A percentile compares a stretch with the other conserved stretches of the same genome.
Conservation (phyloP, 1,140 invertebrate genomes). For the Apis dorsata region DNA sequence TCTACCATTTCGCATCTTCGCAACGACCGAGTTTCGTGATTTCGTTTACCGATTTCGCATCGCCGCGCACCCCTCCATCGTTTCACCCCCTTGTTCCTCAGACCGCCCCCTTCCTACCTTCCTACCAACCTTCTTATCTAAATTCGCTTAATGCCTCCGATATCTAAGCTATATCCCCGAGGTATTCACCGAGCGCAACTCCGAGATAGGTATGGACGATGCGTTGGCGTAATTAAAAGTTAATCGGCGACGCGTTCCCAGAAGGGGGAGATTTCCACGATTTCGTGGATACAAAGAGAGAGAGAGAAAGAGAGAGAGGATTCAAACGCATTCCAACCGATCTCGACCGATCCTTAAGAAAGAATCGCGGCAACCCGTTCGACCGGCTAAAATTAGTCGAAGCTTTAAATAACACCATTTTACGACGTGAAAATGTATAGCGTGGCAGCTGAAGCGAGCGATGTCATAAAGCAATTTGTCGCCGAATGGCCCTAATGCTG, state of each 20-base stretch:
- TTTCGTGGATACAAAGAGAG: not conserved
- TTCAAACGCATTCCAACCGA: slow-evolving; percentile 19
- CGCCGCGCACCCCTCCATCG: slow-evolving; percentile 36
- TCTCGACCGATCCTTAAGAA: not conserved
- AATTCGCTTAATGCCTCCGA: not conserved
- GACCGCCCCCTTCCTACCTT: not conserved
- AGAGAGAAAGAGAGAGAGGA: not conserved
- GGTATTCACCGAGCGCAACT: not conserved
- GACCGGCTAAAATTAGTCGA: slow-evolving; percentile 65
- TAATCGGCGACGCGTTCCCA: not conserved
- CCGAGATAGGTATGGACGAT: not conserved
- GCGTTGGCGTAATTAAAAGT: slow-evolving; percentile 10
- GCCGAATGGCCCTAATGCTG: not conserved
- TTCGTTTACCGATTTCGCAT: slow-evolving; percentile 35
- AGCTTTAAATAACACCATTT: slow-evolving; percentile 59
- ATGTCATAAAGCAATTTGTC: slow-evolving; percentile 63
- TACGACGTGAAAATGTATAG: slow-evolving; percentile 59
- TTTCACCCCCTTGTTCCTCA: slow-evolving; percentile 30
- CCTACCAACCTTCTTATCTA: not conserved
- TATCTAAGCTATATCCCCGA: not conserved
- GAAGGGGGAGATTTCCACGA: not conserved
- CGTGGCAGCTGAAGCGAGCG: slow-evolving; percentile 32
- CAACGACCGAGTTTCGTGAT: slow-evolving; percentile 48
- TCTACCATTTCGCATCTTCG: slow-evolving; percentile 51
- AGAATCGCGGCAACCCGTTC: slow-evolving; percentile 35